These are phyloP conservation scores for Thalassarche chlororhynchos DNA, from an alignment of 2,113 vertebrate species.

Conservation along the genomic window DNA sequence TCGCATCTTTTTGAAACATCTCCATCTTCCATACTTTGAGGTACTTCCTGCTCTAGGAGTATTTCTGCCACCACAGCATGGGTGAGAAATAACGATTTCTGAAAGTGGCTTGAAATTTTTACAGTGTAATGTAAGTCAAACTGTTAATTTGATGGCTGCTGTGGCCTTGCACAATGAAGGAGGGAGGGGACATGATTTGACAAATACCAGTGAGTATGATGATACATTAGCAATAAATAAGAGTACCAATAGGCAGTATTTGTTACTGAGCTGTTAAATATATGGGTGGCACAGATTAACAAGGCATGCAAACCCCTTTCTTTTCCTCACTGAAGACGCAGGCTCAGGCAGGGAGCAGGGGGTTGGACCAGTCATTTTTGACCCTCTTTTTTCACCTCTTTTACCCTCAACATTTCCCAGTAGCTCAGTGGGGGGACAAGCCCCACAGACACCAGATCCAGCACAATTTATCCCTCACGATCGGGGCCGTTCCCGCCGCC, in stretches of 20 bases:
- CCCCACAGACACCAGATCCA: neutral
- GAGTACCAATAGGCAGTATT: neutral
- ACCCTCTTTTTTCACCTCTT: neutral
- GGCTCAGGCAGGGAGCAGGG: no score
- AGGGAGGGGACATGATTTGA: neutral
- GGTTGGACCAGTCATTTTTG: neutral
- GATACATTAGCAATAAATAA: neutral
- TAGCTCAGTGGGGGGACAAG: neutral
- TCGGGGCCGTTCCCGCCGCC: rapidly evolving
- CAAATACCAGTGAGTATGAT: neutral
- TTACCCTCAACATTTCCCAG: neutral
- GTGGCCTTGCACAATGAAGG: neutral
- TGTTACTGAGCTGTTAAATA: neutral
- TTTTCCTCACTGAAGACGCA: neutral
- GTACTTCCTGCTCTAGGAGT: neutral
- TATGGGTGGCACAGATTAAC: neutral
- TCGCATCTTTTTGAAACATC: neutral
- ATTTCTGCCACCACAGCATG: neutral
- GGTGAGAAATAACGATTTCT: neutral
- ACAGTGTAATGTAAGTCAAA: neutral
- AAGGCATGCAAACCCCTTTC: neutral
- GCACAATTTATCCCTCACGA: rapidly evolving
- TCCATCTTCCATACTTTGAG: neutral
- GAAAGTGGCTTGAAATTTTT: neutral
- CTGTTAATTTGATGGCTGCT: neutral